Percentiles rank a stretch among this genome's conserved stretches.
Evolutionary conservation across 2,113 vertebrate species (phyloP).

Genomic region (Microcebus jonahi): DNA sequence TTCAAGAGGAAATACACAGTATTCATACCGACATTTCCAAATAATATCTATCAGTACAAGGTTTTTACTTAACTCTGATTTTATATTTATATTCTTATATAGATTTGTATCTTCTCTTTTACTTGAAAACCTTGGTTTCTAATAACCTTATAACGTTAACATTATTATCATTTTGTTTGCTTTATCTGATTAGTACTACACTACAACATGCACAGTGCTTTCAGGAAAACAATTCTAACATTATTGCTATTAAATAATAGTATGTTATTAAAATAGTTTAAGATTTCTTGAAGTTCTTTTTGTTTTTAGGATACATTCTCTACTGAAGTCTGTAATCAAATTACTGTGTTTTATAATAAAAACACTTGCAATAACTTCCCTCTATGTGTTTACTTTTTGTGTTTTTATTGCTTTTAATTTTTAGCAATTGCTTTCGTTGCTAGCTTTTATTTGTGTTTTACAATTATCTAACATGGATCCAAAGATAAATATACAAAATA

Average conservation of each 20-base stretch:
- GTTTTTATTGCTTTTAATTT: conserved; percentile 4
- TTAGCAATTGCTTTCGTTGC: not conserved
- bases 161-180: not conserved
- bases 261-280: not conserved
- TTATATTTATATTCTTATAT: not conserved
- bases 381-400: not conserved
- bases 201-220: not conserved
- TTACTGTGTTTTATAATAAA: not conserved
- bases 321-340: not conserved
- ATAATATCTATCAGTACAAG: not conserved
- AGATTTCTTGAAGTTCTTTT: not conserved
- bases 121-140: not conserved
- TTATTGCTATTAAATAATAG: not conserved
- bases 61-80: not conserved
- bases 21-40: not conserved
- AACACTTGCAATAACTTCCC: not conserved
- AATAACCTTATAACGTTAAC: not conserved
- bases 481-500: not conserved
- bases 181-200: not conserved
- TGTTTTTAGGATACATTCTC: not conserved
- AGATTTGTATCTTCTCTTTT: not conserved
- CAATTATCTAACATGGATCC: not conserved
- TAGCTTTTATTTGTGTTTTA: not conserved
- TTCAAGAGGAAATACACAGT: not conserved
- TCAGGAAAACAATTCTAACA: not conserved